phyloP scores from a whole-genome alignment of 2,797 vertebrate species.

The Cynopterus sphinx region DNA sequence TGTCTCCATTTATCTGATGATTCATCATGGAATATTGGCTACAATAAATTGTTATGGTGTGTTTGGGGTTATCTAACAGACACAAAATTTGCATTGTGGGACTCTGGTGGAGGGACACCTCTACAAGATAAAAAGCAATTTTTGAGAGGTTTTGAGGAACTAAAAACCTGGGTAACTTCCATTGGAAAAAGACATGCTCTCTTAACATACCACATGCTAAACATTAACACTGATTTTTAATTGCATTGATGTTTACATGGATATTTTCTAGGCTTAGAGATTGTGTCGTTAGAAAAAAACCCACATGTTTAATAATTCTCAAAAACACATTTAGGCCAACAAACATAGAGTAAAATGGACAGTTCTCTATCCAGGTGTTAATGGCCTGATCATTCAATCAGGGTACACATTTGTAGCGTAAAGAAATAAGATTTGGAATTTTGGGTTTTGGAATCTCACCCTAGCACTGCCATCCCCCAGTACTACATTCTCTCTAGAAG shows the following conservation, averaged over 20 bases:
- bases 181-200: background rate
- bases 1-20: background rate
- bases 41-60: background rate
- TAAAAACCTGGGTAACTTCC: background rate
- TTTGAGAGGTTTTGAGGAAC: background rate
- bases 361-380: background rate
- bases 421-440: background rate
- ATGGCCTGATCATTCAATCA: background rate
- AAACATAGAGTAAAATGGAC: background rate
- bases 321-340: background rate
- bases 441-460: background rate
- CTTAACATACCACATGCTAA: background rate
- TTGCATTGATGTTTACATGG: background rate
- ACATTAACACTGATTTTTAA: background rate
- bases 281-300: background rate
- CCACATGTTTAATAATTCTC: background rate
- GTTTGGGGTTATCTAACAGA: background rate
- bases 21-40: background rate
- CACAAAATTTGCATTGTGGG: background rate
- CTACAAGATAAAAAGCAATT: background rate
- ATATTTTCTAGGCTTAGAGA: background rate
- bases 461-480: background rate
- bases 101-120: background rate
- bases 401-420: background rate
- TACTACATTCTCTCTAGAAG: background rate